These are phyloP conservation scores for Hipparchia sbordonii DNA, from an alignment of 2,888 invertebrate genomes.

Conservation along the genomic window DNA sequence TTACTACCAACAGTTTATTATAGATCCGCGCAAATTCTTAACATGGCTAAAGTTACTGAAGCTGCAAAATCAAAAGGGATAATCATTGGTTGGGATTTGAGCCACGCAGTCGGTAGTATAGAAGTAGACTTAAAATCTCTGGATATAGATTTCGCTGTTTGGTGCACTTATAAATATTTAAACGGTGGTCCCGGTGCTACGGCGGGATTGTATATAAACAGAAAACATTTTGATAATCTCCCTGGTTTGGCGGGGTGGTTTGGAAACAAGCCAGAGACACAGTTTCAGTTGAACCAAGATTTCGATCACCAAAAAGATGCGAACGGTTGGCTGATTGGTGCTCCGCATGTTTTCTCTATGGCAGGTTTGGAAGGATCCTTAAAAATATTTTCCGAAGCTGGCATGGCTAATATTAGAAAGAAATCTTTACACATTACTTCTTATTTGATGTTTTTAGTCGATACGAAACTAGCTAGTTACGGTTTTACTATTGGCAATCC, in stretches of 20 bases:
- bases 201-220: conserved; percentile 65
- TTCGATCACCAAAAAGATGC: conserved; percentile 68
- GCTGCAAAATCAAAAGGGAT: conserved; percentile 61
- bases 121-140: conserved; percentile 63
- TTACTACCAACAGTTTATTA: conserved; percentile 65
- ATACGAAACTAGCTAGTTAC: conserved; percentile 53
- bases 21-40: conserved; percentile 65
- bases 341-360: conserved; percentile 64
- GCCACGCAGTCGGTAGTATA: conserved; percentile 65
- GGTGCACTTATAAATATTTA: conserved; percentile 74
- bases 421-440: conserved; percentile 70
- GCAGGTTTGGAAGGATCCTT: conserved; percentile 66
- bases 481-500: conserved; percentile 65
- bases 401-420: conserved; percentile 59
- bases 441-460: conserved; percentile 67
- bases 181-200: conserved; percentile 70
- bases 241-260: conserved; percentile 71
- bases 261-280: conserved; percentile 63
- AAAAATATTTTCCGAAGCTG: conserved; percentile 62
- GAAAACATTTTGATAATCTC: conserved; percentile 58
- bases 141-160: conserved; percentile 69
- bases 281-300: conserved; percentile 61
- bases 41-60: conserved; percentile 61
- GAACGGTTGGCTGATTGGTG: conserved; percentile 68
- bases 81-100: conserved; percentile 69